Base-by-base conservation (phyloP, 2,888 invertebrate genomes). In the Pseudococcus longispinus region DNA sequence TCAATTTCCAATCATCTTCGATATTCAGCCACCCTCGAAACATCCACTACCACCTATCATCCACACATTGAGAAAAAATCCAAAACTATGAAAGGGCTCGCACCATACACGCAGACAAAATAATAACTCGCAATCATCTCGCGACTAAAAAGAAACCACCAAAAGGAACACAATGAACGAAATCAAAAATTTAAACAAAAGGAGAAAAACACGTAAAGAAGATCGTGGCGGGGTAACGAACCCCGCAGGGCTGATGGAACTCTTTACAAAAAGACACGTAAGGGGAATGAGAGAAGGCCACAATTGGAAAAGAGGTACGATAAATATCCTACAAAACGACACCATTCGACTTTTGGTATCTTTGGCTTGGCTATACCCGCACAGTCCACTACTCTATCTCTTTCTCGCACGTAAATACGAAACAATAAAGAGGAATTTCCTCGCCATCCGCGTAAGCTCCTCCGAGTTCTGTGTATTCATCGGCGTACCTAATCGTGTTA, bases 401-500 rank as follows among this genome's bases (percentile, higher is more conserved):
- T 23, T 15, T 26, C 20, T 60, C 26, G 65, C 65, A 5, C 23
- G 9, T 60, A 20, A 26, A 26, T 26, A 26, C 65, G 23, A 26
- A 65, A 65, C 65, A 65, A 65, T 65, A 26, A 65, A 65, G 9
- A 65, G 26, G 51, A 51, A 51, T 51, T 65, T 65, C 26, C 26
- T 65, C 65, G 65, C 65, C 26, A 26, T 23, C 65, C 26, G 15
- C 18, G 8, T 51, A 51, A 51, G 5, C 51, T 51, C 51, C 51
- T 60, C 51, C 20, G 8, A 11, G 37, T 37, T 37, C 4, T 37
- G 37, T 37, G 37, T 37, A 37, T 37, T 46, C 44, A 1, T 60
- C 65, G 70, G 70, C 29, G 70, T 70, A 26, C 29, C 70, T 29
- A 70, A 70, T 70, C 70, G 29, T 29, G 70, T 70, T 70, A 70